Percentiles rank a stretch among this genome's conserved stretches.
Conservation (phyloP, 2,113 vertebrate species). For the Ceratotherium simum region DNA sequence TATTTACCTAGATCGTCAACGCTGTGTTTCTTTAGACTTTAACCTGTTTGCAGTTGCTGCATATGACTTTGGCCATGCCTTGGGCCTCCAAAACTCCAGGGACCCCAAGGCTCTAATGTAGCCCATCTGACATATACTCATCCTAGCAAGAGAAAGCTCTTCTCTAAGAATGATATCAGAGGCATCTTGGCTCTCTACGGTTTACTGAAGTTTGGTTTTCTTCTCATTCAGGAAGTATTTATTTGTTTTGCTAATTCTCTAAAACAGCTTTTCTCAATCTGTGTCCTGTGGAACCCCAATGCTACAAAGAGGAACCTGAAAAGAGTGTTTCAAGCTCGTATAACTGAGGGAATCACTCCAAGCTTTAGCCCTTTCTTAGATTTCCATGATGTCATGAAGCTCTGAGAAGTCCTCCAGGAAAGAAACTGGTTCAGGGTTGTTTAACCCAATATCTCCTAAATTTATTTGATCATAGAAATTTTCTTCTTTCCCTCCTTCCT, state of each 20-base stretch:
- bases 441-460: neutral
- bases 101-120: constrained; percentile 83
- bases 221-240: neutral
- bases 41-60: constrained; percentile 79
- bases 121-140: constrained; percentile 80
- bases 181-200: constrained; percentile 81
- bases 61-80: constrained; percentile 84
- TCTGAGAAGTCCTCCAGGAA: neutral
- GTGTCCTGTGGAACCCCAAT: too few relatives aligned
- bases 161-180: constrained; percentile 83
- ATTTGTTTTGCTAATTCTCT: neutral
- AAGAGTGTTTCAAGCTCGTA: neutral
- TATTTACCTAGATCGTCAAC: neutral
- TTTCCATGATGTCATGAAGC: neutral
- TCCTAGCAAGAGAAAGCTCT: constrained; percentile 72
- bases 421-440: neutral
- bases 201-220: constrained; percentile 64
- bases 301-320: neutral
- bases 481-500: too few relatives aligned
- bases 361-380: neutral
- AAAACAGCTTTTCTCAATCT: neutral
- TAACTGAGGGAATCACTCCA: neutral
- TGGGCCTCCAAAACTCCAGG: constrained; percentile 84
- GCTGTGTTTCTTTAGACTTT: constrained; percentile 67
- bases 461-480: neutral